Conservation (phyloP, 2,797 vertebrate species). For the Danio albolineatus region DNA sequence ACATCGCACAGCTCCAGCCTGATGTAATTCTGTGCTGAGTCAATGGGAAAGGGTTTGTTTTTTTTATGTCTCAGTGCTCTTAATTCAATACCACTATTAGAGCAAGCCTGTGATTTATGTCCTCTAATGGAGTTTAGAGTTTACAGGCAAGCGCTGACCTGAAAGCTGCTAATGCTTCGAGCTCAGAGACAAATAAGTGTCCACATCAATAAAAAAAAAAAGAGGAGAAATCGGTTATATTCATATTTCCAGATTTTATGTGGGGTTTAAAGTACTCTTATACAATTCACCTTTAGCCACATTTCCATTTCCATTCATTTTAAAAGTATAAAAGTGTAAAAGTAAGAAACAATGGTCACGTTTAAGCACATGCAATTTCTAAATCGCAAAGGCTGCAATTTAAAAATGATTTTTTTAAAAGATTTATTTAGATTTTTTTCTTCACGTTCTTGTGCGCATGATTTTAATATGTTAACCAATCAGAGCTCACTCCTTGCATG, state of each 20-base stretch:
- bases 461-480: too few species aligned
- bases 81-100: background rate
- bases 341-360: too few species aligned
- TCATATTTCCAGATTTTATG: background rate
- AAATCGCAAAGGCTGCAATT: too few species aligned
- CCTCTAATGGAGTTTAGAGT: background rate
- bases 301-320: too few species aligned
- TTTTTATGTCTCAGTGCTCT: background rate
- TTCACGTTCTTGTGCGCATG: too few species aligned
- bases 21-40: background rate
- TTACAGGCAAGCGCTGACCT: background rate
- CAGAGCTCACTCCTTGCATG: too few species aligned
- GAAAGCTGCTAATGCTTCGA: background rate
- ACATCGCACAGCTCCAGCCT: background rate
- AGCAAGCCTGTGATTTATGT: background rate
- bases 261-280: background rate
- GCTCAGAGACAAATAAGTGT: background rate
- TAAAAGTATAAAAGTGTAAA: too few species aligned
- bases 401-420: too few species aligned
- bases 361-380: too few species aligned
- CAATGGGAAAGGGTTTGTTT: conserved; percentile 1
- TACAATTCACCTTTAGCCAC: background rate
- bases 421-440: too few species aligned
- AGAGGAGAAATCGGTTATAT: background rate
- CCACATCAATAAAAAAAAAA: background rate